Evolutionary conservation across 1,140 invertebrate species (phyloP).

Genomic region (Linepithema humile): DNA sequence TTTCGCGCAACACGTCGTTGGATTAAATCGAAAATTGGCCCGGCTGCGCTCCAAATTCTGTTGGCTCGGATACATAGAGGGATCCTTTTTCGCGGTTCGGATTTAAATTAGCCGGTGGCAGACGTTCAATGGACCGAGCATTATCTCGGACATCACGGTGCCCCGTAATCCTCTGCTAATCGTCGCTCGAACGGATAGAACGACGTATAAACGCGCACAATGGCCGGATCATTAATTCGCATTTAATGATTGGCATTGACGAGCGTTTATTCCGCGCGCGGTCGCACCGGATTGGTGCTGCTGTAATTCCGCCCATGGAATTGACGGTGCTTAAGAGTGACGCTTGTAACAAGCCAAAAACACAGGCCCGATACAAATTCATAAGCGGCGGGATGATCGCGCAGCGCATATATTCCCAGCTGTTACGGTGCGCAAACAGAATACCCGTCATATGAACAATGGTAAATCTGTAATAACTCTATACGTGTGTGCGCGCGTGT

Average conservation of each 20-base stretch:
- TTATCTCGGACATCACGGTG: conserved; percentile 61
- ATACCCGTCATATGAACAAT: conserved; percentile 11
- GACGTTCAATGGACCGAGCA: conserved; percentile 55
- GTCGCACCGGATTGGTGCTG: conserved; percentile 10
- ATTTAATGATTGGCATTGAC: conserved; percentile 69
- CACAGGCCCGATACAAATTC: conserved; percentile 29
- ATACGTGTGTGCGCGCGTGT: neutral
- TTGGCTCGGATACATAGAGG: neutral
- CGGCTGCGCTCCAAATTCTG: conserved; percentile 36
- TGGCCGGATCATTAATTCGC: conserved; percentile 66
- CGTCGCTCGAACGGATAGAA: conserved; percentile 61
- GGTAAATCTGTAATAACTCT: conserved; percentile 7
- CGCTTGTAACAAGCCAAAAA: conserved; percentile 35
- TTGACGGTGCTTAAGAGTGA: conserved; percentile 42
- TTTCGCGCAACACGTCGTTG: conserved; percentile 29
- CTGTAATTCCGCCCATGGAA: conserved; percentile 43
- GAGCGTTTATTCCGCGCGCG: conserved; percentile 41
- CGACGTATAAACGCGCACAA: conserved; percentile 52
- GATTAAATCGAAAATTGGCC: conserved; percentile 65
- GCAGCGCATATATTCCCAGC: neutral
- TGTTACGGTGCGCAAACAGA: neutral
- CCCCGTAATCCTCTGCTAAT: conserved; percentile 71
- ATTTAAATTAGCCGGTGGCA: conserved; percentile 62
- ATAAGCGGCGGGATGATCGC: conserved; percentile 19
- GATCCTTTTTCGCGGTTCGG: conserved; percentile 64